Base-by-base conservation (phyloP, 2,888 invertebrate genomes). In the Strigamia maritima region DNA sequence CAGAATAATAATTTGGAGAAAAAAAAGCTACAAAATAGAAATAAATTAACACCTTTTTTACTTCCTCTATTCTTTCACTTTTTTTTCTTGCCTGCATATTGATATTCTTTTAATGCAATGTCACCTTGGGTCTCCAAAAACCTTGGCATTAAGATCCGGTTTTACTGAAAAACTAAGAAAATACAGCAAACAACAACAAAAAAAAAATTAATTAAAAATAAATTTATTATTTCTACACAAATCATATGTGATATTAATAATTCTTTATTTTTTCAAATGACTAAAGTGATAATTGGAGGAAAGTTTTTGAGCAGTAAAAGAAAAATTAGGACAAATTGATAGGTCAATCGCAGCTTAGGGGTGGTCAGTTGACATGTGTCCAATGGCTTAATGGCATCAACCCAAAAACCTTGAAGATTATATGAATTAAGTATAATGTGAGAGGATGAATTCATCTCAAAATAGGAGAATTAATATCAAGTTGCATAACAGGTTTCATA, bases 351-450 rank as follows among this genome's bases (percentile, higher is more conserved):
- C 60, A 60, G 60, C 60, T 60, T 60, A 60, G 60, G 24, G 60
- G 60, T 60, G 60, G 60, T 60, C 60, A 60, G 24, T 60, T 60
- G 60, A 60, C 60, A 60, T 60, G 60, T 60, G 60, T 60, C 60
- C 60, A 60, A 24, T 60, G 40, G 40, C 60, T 60, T 24, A 60
- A 60, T 24, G 60, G 24, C 60, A 60, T 60, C 60, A 24, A 60
- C 60, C 60, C 60, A 60, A 60, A 22, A 60, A 60, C 60, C 60
- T 60, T 60, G 60, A 19, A 44, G 40, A 14, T 44, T 44, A 44
- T 16, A 44, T 44, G 40, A 22, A 60, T 60, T 24, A 60, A 60
- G 60, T 16, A 60, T 60, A 60, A 60, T 49, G 49, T n/a, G 49
- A 49, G 49, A n/a, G n/a, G 49, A 60, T 22, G 60, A 60, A 60